These are phyloP conservation scores for Phoenoteleia sp. DNA, from an alignment of 2,888 invertebrate genomes.

Conservation along the genomic window DNA sequence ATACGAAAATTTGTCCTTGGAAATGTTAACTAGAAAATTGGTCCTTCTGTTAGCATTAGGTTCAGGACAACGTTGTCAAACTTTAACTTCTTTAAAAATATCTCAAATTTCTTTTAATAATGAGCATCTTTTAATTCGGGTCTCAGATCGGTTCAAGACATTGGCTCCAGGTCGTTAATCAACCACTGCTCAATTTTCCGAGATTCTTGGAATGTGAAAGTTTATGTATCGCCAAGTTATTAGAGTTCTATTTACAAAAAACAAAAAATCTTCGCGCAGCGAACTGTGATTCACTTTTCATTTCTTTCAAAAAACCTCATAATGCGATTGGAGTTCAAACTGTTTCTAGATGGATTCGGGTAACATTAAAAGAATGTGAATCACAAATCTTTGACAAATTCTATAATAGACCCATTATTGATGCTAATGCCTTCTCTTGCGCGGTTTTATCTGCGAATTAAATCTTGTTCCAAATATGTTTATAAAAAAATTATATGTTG, in stretches of 20 bases:
- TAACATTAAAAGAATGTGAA: background rate
- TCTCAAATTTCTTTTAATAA: slow-evolving; percentile 41
- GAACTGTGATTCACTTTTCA: slow-evolving; percentile 19
- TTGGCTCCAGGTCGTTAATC: slow-evolving; percentile 10
- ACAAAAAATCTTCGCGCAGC: slow-evolving; percentile 8
- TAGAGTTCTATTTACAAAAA: slow-evolving; percentile 11
- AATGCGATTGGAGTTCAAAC: slow-evolving; percentile 18
- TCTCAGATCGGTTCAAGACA: slow-evolving; percentile 22
- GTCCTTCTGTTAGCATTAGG: slow-evolving; percentile 59
- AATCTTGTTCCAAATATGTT: too few species aligned
- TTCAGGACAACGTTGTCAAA: slow-evolving; percentile 70
- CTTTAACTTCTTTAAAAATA: slow-evolving; percentile 50
- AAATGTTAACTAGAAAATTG: slow-evolving; percentile 49
- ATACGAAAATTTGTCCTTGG: background rate
- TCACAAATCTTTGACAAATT: too few species aligned
- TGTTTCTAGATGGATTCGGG: slow-evolving; percentile 36
- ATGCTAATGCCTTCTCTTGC: too few species aligned
- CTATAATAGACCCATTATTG: too few species aligned
- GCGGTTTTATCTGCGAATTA: too few species aligned
- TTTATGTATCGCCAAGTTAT: slow-evolving; percentile 35
- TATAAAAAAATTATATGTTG: too few species aligned
- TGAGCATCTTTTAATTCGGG: slow-evolving; percentile 40
- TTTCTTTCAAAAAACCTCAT: slow-evolving; percentile 37
- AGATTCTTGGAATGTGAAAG: slow-evolving; percentile 7
- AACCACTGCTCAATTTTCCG: slow-evolving; percentile 41